Base-by-base conservation (phyloP, 2,113 vertebrate species). In the Corythaixoides concolor region DNA sequence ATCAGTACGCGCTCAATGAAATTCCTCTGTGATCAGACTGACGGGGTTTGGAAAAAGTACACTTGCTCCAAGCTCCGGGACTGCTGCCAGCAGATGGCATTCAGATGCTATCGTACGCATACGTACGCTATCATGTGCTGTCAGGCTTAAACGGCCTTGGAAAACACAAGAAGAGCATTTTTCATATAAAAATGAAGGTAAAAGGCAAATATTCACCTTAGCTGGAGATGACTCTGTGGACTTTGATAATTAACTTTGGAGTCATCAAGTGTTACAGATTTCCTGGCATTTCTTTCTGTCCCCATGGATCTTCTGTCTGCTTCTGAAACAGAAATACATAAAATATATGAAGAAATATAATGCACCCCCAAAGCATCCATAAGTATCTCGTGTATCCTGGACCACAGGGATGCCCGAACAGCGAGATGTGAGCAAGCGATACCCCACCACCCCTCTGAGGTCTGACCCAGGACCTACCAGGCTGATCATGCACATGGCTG, bases 71-170 rank as follows among this genome's bases (percentile, higher is more conserved):
- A 6, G 37, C 10, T 6, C 76, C 0, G 13, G 84, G 85, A 35
- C 49, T 2, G 56, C 90, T 84, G 82, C 78, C 93, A 60, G 95
- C 16, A 94, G 93, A 12, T 77, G 95, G 93, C 95, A 95, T 89
- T 16, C 58, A 2, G 5, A 64, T 8, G 23, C 94, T 50, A 5
- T 5, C 5, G 1, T 3, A 22, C 6, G n/a, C 26, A 3, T 7
- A 12, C 5, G 2, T 9, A 2, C 3, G 50, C 55, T 41, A 0
- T 9, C 66, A 2, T 1, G 16, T 5, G 52, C 74, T 32, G 3
- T 5, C 15, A 2, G 39, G 22, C 56, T 39, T 1, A 3, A 15
- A 3, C 11, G 5, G 88, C 81, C 78, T 24, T 39, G 56, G 45
- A 55, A 47, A 79, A 68, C 14, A 5, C 0, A 1, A 58, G 47